These are phyloP conservation scores for Helogale parvula DNA, from an alignment of 2,113 vertebrate genomes.

Conservation along the genomic window DNA sequence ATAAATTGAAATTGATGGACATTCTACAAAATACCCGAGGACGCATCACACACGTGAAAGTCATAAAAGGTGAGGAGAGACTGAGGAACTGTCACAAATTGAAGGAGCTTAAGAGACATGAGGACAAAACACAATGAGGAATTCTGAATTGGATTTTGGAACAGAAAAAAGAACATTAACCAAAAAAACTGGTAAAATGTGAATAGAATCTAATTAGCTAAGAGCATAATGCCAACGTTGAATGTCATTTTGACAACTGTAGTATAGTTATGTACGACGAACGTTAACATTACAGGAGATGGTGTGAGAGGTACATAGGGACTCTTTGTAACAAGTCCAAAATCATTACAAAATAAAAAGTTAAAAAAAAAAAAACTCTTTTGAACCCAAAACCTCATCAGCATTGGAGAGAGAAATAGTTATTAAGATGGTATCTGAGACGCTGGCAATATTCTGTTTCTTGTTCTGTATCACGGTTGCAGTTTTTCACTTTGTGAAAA, in stretches of 20 bases:
- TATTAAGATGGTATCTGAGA: not conserved
- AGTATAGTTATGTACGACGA: not conserved
- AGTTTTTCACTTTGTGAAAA: not conserved
- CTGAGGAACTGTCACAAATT: not conserved
- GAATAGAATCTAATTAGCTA: not conserved
- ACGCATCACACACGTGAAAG: not conserved
- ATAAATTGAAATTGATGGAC: not conserved
- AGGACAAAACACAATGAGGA: not conserved
- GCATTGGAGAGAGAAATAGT: not conserved
- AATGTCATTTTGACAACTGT: not conserved
- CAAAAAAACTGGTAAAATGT: not conserved
- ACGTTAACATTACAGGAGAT: not conserved
- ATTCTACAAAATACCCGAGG: not conserved
- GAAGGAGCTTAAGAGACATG: not conserved
- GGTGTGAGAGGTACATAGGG: not conserved
- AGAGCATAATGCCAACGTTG: not conserved
- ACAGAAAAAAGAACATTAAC: not conserved
- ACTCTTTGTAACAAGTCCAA: not conserved
- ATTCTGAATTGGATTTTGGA: not conserved
- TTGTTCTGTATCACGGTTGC: not conserved
- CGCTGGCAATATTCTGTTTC: not conserved
- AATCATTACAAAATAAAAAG: not conserved
- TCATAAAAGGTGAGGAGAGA: not conserved
- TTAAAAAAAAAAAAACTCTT: not conserved
- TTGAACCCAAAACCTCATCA: not conserved